Evolutionary conservation across 2,888 invertebrate genomes (phyloP).

Genomic region (Leptopterna dolabrata): DNA sequence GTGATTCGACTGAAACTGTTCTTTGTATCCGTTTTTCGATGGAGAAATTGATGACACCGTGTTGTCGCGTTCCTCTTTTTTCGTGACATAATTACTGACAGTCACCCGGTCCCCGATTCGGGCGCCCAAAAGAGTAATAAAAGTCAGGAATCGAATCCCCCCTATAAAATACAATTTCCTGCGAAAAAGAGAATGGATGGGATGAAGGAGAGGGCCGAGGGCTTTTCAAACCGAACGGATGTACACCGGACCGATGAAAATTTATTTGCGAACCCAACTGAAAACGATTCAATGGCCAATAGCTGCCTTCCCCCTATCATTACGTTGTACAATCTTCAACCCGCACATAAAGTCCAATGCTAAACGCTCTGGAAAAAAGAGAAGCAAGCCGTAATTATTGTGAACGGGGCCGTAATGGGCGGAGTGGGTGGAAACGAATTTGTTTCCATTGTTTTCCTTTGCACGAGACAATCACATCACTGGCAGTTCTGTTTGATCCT

Average conservation of each 20-base stretch:
- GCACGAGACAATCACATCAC: not conserved
- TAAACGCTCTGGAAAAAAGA: not conserved
- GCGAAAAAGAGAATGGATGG: not conserved
- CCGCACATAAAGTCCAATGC: not conserved
- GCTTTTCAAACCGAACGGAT: not conserved
- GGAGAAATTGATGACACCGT: not conserved
- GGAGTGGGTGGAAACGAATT: not conserved
- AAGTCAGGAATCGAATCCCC: not conserved
- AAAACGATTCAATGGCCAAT: not conserved
- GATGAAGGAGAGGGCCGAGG: not conserved
- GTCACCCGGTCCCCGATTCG: not conserved
- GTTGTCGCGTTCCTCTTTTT: not conserved
- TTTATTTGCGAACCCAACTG: not conserved
- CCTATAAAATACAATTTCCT: slow-evolving; percentile 1
- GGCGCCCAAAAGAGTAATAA: not conserved
- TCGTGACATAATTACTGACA: not conserved
- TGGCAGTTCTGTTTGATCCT: not conserved
- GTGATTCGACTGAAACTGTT: not conserved
- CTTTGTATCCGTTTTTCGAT: not conserved
- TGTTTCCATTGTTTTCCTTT: not conserved
- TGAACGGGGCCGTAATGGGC: not conserved
- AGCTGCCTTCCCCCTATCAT: not conserved
- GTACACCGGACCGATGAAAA: not conserved
- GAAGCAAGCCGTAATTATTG: not conserved
- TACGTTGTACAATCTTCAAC: slow-evolving; percentile 3